Evolutionary conservation across 2,888 invertebrate genomes (phyloP).

Genomic region (Crematogaster levior): DNA sequence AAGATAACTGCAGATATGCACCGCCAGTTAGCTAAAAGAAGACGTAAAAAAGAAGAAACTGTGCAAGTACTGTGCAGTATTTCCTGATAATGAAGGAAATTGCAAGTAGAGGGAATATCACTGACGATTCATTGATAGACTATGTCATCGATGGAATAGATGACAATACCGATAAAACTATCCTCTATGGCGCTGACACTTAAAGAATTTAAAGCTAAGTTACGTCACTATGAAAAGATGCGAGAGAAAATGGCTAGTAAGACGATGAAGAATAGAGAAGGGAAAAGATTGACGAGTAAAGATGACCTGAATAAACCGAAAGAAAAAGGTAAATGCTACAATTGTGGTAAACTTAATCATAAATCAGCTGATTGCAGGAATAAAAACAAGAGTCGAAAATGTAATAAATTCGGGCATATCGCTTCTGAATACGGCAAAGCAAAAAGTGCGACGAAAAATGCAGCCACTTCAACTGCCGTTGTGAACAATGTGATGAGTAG

Average conservation of each 20-base stretch:
- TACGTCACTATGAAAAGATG: not conserved
- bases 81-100: not conserved
- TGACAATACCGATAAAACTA: not conserved
- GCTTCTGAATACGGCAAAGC: not conserved
- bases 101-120: not conserved
- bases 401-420: not conserved
- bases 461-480: fast-evolving
- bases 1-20: not conserved
- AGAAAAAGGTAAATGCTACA: not conserved
- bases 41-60: not conserved
- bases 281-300: not conserved
- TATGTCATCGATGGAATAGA: not conserved
- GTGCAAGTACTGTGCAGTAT: not conserved
- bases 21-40: not conserved
- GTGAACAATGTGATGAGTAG: not conserved
- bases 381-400: not conserved
- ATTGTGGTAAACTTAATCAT: not conserved
- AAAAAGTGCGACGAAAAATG: not conserved
- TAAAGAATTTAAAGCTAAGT: not conserved
- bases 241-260: not conserved
- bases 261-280: not conserved
- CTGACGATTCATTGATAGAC: not conserved
- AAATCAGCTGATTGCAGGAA: not conserved
- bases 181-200: not conserved
- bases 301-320: not conserved